Evolutionary conservation across 2,797 vertebrate genomes (phyloP).

Genomic region (Valencia hispanica): DNA sequence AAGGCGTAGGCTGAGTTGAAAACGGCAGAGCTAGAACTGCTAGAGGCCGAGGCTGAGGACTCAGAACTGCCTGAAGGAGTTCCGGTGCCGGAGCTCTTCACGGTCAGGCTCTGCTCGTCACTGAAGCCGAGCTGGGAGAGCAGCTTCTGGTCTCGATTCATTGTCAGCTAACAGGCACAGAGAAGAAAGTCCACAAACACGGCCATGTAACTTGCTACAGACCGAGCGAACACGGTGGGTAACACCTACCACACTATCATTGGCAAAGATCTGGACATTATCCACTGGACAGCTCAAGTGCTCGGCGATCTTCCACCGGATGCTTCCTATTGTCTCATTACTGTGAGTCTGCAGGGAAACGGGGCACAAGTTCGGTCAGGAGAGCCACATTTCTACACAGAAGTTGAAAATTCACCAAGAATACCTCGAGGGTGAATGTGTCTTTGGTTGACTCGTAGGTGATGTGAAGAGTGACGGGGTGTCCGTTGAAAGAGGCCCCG

Average conservation of each 20-base stretch:
- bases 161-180: constrained; percentile 85
- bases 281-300: constrained; percentile 96
- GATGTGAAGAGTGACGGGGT: constrained; percentile 94
- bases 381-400: constrained; percentile 7
- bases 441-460: constrained; percentile 99
- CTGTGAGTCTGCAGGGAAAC: constrained; percentile 90
- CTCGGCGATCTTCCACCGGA: constrained; percentile 97
- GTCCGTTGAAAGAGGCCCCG: constrained; percentile 98
- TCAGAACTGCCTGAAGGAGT: constrained; percentile 95
- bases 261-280: constrained; percentile 98
- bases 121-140: constrained; percentile 96
- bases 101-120: constrained; percentile 94
- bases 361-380: constrained; percentile 27
- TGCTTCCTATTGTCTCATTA: constrained; percentile 96
- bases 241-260: constrained; percentile 93
- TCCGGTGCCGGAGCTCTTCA: constrained; percentile 95
- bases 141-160: constrained; percentile 98
- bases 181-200: constrained; percentile 2
- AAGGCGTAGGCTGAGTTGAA: constrained; percentile 93
- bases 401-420: not conserved
- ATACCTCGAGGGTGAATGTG: constrained; percentile 95
- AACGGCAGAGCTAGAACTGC: constrained; percentile 90
- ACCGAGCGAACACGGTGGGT: not conserved
- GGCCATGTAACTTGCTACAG: not conserved
- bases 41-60: constrained; percentile 91